Evolutionary conservation across 1,140 invertebrate species (phyloP).

Genomic region (Goniozus legneri): DNA sequence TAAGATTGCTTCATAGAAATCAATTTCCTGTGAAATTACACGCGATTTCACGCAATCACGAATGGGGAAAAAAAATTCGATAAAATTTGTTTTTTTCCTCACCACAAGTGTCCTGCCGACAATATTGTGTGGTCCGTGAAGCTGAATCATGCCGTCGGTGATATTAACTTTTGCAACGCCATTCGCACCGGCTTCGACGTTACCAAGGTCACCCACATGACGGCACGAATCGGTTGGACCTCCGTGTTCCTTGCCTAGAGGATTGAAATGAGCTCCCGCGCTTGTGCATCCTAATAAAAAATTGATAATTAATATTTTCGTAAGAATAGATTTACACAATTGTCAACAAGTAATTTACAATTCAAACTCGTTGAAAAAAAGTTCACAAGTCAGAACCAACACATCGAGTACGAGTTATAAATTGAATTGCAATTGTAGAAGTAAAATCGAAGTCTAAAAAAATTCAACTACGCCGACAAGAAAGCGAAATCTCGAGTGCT

Average conservation of each 20-base stretch:
- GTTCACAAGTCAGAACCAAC: no score
- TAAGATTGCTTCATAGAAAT: no score
- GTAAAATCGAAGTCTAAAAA: no score
- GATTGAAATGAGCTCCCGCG: conserved; percentile 96
- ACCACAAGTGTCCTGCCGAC: conserved; percentile 87
- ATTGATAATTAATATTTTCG: not conserved
- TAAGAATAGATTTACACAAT: no score
- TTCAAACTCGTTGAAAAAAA: no score
- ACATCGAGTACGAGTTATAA: no score
- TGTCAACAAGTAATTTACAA: no score
- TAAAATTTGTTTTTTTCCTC: conserved; percentile 28
- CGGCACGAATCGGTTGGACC: conserved; percentile 69
- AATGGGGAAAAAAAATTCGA: not conserved
- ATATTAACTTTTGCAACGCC: conserved; percentile 79
- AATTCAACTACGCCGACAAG: no score
- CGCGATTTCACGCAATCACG: not conserved
- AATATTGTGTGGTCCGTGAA: conserved; percentile 75
- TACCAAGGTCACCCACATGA: conserved; percentile 92
- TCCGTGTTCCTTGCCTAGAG: conserved; percentile 79
- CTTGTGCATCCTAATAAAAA: conserved; percentile 76
- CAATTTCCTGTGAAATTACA: not conserved
- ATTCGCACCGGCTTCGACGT: conserved; percentile 70
- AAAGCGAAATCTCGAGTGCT: no score
- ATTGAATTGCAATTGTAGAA: no score
- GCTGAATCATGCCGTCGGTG: conserved; percentile 68